A percentile compares a stretch with the other conserved stretches of the same genome.
phyloP scores from a whole-genome alignment of 1,140 invertebrate species.

The Caerostris darwini region DNA sequence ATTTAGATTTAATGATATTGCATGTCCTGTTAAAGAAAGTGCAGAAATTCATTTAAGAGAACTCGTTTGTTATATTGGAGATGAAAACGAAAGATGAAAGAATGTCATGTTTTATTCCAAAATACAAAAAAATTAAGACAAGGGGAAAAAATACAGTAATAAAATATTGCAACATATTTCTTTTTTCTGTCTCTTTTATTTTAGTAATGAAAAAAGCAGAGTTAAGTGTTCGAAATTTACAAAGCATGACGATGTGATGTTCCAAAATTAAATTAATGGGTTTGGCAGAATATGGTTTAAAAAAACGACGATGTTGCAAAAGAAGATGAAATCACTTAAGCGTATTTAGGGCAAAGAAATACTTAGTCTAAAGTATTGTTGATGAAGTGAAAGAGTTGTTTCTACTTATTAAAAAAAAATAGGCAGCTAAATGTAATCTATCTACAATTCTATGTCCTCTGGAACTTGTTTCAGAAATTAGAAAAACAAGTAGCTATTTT shows the following conservation, averaged over 20 bases:
- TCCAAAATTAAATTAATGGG: conserved; percentile 68
- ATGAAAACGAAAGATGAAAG: neutral
- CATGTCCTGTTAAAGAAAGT: neutral
- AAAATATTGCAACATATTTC: neutral
- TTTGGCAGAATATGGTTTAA: conserved; percentile 35
- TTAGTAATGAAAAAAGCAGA: conserved; percentile 28
- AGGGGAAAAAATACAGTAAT: neutral
- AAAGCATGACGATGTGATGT: conserved; percentile 22
- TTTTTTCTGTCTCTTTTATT: neutral
- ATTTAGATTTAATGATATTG: neutral
- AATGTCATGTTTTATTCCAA: neutral
- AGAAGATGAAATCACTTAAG: neutral
- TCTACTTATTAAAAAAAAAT: no score
- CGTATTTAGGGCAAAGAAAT: conserved; percentile 49
- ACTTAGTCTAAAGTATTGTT: conserved; percentile 11
- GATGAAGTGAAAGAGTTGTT: neutral
- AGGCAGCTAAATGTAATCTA: no score
- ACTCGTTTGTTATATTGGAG: neutral
- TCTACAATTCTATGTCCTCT: no score
- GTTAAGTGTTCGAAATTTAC: conserved; percentile 1
- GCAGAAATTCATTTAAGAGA: neutral
- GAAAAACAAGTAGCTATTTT: no score
- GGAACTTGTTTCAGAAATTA: no score
- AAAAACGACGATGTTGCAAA: neutral
- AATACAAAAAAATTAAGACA: neutral